phyloP scores from a whole-genome alignment of 2,888 invertebrate genomes.

The Clostera curtula region DNA sequence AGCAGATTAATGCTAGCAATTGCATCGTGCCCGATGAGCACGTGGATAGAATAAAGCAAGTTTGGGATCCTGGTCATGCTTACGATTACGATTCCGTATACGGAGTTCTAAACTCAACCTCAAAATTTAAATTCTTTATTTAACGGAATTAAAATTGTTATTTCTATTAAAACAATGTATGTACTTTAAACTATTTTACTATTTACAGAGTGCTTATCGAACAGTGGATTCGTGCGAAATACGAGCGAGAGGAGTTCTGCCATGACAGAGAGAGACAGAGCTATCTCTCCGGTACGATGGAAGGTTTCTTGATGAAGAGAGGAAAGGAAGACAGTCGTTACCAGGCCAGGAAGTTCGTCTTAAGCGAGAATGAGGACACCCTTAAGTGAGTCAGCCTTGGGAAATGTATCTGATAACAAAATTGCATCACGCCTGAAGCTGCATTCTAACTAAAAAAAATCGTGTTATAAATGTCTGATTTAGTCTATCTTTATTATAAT shows the following conservation, averaged over 20 bases:
- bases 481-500: too few species aligned
- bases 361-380: conserved; percentile 86
- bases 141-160: background rate
- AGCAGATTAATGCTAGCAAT: too few species aligned
- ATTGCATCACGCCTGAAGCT: conserved; percentile 24
- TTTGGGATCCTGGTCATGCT: too few species aligned
- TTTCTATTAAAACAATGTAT: conserved; percentile 1
- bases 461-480: too few species aligned
- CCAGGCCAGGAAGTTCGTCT: conserved; percentile 87
- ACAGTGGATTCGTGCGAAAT: conserved; percentile 94
- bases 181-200: conserved; percentile 1
- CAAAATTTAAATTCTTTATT: background rate
- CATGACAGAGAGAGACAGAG: conserved; percentile 85
- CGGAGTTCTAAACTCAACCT: too few species aligned
- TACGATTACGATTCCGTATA: too few species aligned
- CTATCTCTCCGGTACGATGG: conserved; percentile 87
- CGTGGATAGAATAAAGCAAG: too few species aligned
- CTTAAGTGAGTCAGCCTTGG: conserved; percentile 72
- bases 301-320: conserved; percentile 90
- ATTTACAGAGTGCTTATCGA: conserved; percentile 85
- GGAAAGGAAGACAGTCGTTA: conserved; percentile 91
- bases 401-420: conserved; percentile 20
- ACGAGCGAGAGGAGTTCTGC: conserved; percentile 90
- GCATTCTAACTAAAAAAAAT: too few species aligned
- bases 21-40: too few species aligned